Evolutionary conservation across 2,113 vertebrate genomes (phyloP).

Genomic region (Geothlypis trichas): DNA sequence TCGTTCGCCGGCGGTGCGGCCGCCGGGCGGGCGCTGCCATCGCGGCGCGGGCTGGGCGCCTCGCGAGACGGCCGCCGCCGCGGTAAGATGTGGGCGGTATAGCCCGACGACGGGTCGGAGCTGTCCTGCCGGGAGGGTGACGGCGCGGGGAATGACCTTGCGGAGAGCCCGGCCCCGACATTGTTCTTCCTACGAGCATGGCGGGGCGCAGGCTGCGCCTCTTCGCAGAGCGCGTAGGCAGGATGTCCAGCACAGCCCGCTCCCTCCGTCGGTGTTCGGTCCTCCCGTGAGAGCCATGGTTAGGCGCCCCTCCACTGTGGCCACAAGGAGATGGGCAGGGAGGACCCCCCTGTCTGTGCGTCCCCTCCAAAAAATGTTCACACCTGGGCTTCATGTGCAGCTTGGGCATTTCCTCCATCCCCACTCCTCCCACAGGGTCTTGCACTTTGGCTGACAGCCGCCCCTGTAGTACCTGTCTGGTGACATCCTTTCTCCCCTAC

Average conservation of each 20-base stretch:
- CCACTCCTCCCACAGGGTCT: not conserved
- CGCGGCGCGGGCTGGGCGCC: not conserved
- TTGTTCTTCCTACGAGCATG: not conserved
- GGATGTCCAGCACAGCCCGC: not conserved
- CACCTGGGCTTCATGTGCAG: not conserved
- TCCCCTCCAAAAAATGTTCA: not conserved
- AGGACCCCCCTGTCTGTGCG: not conserved
- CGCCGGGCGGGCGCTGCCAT: not conserved
- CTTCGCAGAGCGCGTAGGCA: accelerated
- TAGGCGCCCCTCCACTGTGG: not conserved
- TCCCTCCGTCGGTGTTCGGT: not conserved
- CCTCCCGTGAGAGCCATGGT: accelerated
- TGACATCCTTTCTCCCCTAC: not conserved
- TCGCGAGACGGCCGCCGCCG: not conserved
- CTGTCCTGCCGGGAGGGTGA: not conserved
- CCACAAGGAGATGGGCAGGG: not conserved
- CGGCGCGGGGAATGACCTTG: not conserved
- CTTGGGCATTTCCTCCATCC: not conserved
- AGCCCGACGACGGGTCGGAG: not conserved
- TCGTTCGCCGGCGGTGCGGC: not conserved
- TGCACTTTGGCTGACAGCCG: not conserved
- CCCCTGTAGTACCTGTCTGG: not conserved
- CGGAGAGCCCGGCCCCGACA: not conserved
- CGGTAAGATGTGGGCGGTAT: not conserved
- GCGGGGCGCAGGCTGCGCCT: not conserved